phyloP scores from a whole-genome alignment of 37 sponge, comb jelly and placozoan genomes.

The Beroe ovata region DNA sequence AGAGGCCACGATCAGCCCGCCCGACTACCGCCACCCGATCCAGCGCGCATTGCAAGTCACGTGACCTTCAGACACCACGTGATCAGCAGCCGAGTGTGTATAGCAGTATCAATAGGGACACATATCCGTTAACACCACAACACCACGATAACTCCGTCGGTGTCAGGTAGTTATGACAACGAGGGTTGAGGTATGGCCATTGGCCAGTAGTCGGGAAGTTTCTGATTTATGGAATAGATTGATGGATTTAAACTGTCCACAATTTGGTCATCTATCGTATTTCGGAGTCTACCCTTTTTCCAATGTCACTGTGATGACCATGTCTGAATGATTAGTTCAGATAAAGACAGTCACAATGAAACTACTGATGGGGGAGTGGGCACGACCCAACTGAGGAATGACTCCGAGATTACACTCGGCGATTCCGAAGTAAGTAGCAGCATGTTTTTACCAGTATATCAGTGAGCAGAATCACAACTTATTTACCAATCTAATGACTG shows the following conservation, averaged over 20 bases:
- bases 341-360: too few species aligned
- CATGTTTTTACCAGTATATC: background rate
- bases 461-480: too few species aligned
- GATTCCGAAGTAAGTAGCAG: constrained; percentile 8
- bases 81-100: background rate
- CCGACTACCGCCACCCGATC: background rate
- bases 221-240: too few species aligned
- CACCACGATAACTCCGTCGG: background rate
- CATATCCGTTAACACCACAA: background rate
- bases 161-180: background rate
- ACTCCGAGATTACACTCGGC: background rate
- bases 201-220: too few species aligned
- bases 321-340: too few species aligned
- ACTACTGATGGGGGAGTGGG: background rate
- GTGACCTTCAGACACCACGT: constrained; percentile 12
- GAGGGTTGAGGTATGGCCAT: background rate
- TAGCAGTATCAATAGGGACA: constrained; percentile 13
- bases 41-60: background rate
- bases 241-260: too few species aligned
- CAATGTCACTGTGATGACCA: too few species aligned
- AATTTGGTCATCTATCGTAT: too few species aligned
- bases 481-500: too few species aligned
- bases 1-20: background rate
- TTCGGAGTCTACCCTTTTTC: too few species aligned
- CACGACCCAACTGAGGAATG: background rate